Conservation (phyloP, 2,113 vertebrate genomes). For the Salvelinus alpinus region DNA sequence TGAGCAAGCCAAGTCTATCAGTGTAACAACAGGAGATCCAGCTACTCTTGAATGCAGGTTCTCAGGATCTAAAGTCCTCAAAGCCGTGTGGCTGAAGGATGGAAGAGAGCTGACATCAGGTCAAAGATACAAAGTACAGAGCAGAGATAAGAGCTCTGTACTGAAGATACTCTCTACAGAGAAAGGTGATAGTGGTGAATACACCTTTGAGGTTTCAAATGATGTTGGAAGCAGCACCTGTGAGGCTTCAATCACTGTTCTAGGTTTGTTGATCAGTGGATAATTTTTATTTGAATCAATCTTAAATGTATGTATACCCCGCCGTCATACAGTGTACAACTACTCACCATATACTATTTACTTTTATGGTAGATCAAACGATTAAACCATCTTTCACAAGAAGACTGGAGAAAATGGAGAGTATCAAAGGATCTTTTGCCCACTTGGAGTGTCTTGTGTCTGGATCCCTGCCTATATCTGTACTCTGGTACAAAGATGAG, state of each 20-base stretch:
- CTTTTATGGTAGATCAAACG: constrained; percentile 85
- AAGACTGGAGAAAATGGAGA: constrained; percentile 91
- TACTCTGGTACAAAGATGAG: constrained; percentile 93
- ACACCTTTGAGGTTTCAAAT: constrained; percentile 90
- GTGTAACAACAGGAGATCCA: constrained; percentile 95
- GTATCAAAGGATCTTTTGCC: constrained; percentile 92
- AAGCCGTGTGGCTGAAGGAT: constrained; percentile 86
- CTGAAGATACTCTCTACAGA: constrained; percentile 89
- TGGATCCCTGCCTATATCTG: constrained; percentile 90
- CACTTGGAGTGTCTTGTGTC: constrained; percentile 94
- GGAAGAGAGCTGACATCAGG: constrained; percentile 84
- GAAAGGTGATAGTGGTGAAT: constrained; percentile 88
- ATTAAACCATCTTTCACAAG: constrained; percentile 95
- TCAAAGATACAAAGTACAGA: constrained; percentile 87
- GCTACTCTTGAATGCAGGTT: constrained; percentile 92
- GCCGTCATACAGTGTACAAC: not conserved
- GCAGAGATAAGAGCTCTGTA: constrained; percentile 85
- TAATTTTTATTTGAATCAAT: not conserved
- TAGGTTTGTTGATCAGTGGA: constrained; percentile 80
- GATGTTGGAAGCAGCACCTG: constrained; percentile 90
- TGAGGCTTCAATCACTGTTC: constrained; percentile 84
- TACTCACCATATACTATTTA: not conserved
- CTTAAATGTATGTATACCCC: not conserved
- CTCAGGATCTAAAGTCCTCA: constrained; percentile 90
- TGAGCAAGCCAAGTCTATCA: constrained; percentile 88